Evolutionary conservation across 2,797 vertebrate genomes (phyloP), one percentile per base, ranked within the genome.

Genomic region (Aselliscus stoliczkanus): DNA sequence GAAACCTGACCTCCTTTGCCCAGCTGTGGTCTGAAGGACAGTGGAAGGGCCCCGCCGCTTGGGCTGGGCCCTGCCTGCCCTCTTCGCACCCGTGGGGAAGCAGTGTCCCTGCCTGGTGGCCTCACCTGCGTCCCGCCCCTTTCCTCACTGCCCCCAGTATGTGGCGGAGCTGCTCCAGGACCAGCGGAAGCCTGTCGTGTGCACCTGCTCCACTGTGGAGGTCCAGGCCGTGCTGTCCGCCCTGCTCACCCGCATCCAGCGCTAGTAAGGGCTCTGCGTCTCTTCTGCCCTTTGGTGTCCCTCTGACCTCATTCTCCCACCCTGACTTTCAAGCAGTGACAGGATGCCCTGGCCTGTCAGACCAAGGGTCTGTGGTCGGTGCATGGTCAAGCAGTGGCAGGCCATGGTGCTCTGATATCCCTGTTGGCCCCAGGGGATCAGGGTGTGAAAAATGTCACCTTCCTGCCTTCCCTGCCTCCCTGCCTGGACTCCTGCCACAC

Each of bases 181-280:
- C 0, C 99, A 99, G 98, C 99, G 99, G 95, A 99, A 99, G 97
- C 98, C 99, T 31, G 99, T 99, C 15, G 99, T 99, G 21, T 99
- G 99, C 97, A 99, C 99, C 23, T 99, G 99, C 96, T 99, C 99
- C 1, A 97, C 99, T 1, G 99, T 99, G 0, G 99, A 99, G 97
- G 99, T 99, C 96, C 99, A 99, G 98, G 99, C 99, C 0, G 99
- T 99, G 83, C 99, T 99, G 97, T 99, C 99, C 0, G 99, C 99
- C 1, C 98, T 99, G 18, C 99, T 99, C 81, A 99, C 99, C 31
- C 99, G 99, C 94, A 99, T 99, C 97, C 99, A 99, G 98, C 99
- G 99, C 97, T 99, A 99, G 99, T 99, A 98, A 99, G 99, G 98
- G 29, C 95, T 69, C 14, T 0, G 52, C 70, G 39, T 52, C n/a